Evolutionary conservation across 1,140 invertebrate species (phyloP), one percentile per base, ranked within the genome.

Genomic region (Bombus cullumanus): DNA sequence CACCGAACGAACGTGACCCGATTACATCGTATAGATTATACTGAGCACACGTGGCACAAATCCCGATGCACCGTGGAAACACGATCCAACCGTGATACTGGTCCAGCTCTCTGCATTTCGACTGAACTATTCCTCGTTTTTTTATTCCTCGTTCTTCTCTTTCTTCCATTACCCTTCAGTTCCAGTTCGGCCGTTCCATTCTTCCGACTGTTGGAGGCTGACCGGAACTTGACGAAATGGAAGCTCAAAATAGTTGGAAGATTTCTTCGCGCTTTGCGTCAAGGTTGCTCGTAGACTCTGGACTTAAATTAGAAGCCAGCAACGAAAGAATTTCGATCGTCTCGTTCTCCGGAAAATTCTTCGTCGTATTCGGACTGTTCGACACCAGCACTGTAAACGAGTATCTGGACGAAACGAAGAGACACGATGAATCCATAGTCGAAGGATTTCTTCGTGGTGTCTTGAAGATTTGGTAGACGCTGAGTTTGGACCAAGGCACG

Each of bases 1-100:
- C 64, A 41, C 53, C 73, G 73, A 80, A 89, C 90, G 84, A 83
- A 89, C 90, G 88, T 90, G 88, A 91, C 90, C 88, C 79, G 89
- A 86, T 91, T 89, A 66, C 85, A 53, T 39, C 74, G 68, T 72
- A 88, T 86, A 81, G 89, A 88, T 91, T 90, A 91, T 90, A 83
- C 79, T 3, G 39, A 31, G 28, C 83, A 87, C 87, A 80, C 90
- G 87, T 91, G 89, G 90, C 84, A 83, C 62, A 86, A 89, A 91
- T 90, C 77, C 84, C 85, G 83, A 90, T 79, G 77, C 59, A 53
- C 4, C 2, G 13, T 81, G 69, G 72, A 37, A 39, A 62, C 34
- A 75, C 53, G 83, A 43, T 64, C 47, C 34, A 9, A 31, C 74
- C 34, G 64, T 28, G 57, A 81, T 73, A 73, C 81, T 31, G 62